These are phyloP conservation scores for Eulemur rubriventer DNA, from an alignment of 2,797 vertebrate genomes.

Conservation along the genomic window DNA sequence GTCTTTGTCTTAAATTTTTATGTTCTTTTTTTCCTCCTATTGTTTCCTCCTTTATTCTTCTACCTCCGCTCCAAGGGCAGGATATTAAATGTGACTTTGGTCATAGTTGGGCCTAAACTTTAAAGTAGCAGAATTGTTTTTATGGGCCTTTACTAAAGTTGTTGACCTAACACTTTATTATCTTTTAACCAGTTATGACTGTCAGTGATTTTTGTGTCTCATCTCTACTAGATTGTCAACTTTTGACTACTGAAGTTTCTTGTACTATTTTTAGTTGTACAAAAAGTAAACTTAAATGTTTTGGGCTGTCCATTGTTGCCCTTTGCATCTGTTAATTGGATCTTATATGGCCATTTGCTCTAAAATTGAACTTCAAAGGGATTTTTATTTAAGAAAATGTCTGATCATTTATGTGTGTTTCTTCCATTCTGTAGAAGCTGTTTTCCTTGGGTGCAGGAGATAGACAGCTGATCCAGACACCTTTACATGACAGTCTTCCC, in stretches of 20 bases:
- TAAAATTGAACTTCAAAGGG: constrained; percentile 21
- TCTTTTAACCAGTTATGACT: constrained; percentile 32
- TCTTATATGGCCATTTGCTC: constrained; percentile 8
- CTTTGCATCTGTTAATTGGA: not conserved
- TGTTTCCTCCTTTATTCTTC: not conserved
- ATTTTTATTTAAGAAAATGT: constrained; percentile 35
- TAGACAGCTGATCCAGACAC: constrained; percentile 97
- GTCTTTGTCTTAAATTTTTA: constrained; percentile 18
- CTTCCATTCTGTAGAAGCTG: constrained; percentile 90
- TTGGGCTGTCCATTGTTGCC: not conserved
- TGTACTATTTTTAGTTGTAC: not conserved
- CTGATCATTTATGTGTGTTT: constrained; percentile 20
- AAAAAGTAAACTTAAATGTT: constrained; percentile 26
- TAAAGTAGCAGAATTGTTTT: constrained; percentile 1
- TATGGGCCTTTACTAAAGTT: not conserved
- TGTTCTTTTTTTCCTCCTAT: not conserved
- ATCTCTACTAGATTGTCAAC: constrained; percentile 17
- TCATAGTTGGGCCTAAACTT: not conserved
- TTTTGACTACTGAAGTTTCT: constrained; percentile 19
- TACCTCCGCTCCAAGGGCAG: not conserved
- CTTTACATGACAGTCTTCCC: constrained; percentile 94
- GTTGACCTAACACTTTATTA: not conserved
- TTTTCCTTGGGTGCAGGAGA: constrained; percentile 98
- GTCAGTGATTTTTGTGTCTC: constrained; percentile 26
- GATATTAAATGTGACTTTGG: not conserved